Evolutionary conservation across 2,888 invertebrate species (phyloP).

Genomic region (Mythimna loreyi): DNA sequence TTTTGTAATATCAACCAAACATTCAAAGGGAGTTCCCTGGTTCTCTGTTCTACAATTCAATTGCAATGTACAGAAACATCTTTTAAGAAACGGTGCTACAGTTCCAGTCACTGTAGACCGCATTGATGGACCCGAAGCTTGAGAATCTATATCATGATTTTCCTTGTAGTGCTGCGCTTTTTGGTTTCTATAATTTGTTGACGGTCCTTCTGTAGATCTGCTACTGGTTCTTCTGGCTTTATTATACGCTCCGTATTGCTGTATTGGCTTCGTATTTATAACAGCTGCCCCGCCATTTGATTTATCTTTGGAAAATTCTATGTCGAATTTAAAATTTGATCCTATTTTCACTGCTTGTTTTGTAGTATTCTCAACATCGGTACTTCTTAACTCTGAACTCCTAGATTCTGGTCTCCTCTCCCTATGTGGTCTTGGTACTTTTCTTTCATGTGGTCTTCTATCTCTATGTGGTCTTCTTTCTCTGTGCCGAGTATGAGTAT

Average conservation of each 20-base stretch:
- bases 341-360: slow-evolving; percentile 68
- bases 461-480: slow-evolving; percentile 5
- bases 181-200: slow-evolving; percentile 27
- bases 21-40: slow-evolving; percentile 22
- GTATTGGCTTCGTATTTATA: slow-evolving; percentile 19
- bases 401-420: slow-evolving; percentile 16
- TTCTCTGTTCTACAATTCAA: slow-evolving; percentile 49
- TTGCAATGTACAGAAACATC: slow-evolving; percentile 73
- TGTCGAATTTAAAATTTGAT: slow-evolving; percentile 69
- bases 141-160: slow-evolving; percentile 57
- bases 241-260: slow-evolving; percentile 12
- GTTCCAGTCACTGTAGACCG: slow-evolving; percentile 53
- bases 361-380: slow-evolving; percentile 21
- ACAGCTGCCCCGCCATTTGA: slow-evolving; percentile 14
- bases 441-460: slow-evolving; percentile 8
- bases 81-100: slow-evolving; percentile 64
- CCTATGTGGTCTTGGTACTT: slow-evolving; percentile 12
- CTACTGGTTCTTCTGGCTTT: slow-evolving; percentile 29
- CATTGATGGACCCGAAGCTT: slow-evolving; percentile 55
- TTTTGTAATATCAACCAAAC: slow-evolving; percentile 32
- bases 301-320: slow-evolving; percentile 70
- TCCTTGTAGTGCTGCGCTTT: slow-evolving; percentile 43
- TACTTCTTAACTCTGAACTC: slow-evolving; percentile 16
- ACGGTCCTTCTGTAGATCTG: slow-evolving; percentile 31
- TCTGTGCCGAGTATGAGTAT: slow-evolving; percentile 10